Base-by-base conservation (phyloP, 2,888 invertebrate genomes). In the Trissoscelio sp. region DNA sequence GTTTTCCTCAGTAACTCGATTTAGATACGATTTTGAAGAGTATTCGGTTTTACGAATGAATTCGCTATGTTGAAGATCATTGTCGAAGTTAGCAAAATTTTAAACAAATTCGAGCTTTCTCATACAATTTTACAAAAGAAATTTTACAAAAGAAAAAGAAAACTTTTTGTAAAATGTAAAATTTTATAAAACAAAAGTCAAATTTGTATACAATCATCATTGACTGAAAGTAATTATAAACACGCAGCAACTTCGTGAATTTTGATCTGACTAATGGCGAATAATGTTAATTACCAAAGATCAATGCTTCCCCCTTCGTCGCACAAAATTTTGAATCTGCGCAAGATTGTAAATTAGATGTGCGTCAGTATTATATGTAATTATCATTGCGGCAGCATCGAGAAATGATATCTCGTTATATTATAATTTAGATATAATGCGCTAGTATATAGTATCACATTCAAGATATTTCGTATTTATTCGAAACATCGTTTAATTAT, bases 271-370 rank as follows among this genome's bases (percentile, higher is more conserved):
- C 39, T 22, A 24, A 55, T 39, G 46, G 72, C 55, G 69, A 70
- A 57, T 31, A 42, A 70, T 48, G 39, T 57, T 55, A 24, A 62
- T 70, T 62, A 78, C 78, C 78, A 78, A 78, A 78, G 78, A 78
- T 70, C 55, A 62, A 78, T 78, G 7, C 39, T 55, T 62, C 73
- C 53, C 78, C 62, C 78, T 78, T 78, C 44, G 24, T 14, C 28
- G 58, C 31, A 48, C 57, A 37, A 20, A 48, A 39, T 24, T 46
- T 57, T 24, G 20, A 42, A 42, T 67, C 16, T 22, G 34, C 14
- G 37, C 37, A 31, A 12, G 31, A 24, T 34, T 58, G 28, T 6
- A 37, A 58, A 31, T 48, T 58, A 70, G 14, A 48, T 20, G 31
- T 74, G 28, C 14, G 48, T 64, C 66, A 74, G 66, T 74, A 58